Percentiles rank a stretch among this genome's conserved stretches.
Conservation (phyloP, 2,113 vertebrate species). For the Cottus gobio region DNA sequence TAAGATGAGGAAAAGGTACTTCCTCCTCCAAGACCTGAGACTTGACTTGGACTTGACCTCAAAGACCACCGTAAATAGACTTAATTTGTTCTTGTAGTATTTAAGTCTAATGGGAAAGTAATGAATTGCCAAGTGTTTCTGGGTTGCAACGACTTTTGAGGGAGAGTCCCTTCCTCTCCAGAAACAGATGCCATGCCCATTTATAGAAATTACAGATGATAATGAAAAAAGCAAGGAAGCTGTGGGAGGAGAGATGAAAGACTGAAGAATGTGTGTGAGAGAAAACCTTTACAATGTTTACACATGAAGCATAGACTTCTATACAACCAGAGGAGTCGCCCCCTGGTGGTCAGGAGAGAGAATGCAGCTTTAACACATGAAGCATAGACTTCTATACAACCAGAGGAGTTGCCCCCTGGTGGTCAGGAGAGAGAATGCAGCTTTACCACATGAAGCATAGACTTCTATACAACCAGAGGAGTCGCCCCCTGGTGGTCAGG, state of each 20-base stretch:
- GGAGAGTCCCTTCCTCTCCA: conserved; percentile 2
- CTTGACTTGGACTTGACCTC: too few species aligned
- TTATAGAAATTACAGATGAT: conserved; percentile 66
- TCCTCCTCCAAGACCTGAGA: background rate
- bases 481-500: too few species aligned
- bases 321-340: background rate
- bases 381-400: too few species aligned
- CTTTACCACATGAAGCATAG: too few species aligned
- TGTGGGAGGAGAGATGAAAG: conserved; percentile 9
- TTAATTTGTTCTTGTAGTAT: background rate
- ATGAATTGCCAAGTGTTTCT: background rate
- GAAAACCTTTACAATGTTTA: background rate
- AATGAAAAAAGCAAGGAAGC: conserved; percentile 20
- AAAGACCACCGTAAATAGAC: background rate
- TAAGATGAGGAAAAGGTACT: background rate
- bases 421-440: too few species aligned
- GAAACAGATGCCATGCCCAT: conserved; percentile 68
- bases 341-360: too few species aligned
- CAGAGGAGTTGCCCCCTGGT: too few species aligned
- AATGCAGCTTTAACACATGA: too few species aligned
- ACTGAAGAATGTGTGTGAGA: background rate
- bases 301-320: background rate
- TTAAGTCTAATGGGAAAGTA: too few species aligned
- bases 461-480: too few species aligned
- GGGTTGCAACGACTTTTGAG: background rate